A percentile compares a stretch with the other conserved stretches of the same genome.
phyloP scores from a whole-genome alignment of 2,797 vertebrate genomes.

The Eulemur mongoz region DNA sequence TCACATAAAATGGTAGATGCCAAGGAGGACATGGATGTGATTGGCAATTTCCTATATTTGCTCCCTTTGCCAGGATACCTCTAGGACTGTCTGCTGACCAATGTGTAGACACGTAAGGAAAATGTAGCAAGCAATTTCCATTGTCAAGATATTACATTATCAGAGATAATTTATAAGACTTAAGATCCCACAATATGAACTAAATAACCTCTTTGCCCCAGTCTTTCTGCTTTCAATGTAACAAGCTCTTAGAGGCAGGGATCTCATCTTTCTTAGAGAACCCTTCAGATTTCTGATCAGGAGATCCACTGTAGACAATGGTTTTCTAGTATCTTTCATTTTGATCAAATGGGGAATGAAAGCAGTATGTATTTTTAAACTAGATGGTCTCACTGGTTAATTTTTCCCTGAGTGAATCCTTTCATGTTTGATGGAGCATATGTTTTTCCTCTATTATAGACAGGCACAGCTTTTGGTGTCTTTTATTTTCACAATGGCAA shows the following conservation, averaged over 20 bases:
- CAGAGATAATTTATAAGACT: neutral
- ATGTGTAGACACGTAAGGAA: neutral
- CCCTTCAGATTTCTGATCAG: neutral
- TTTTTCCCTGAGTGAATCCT: neutral
- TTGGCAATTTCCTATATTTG: neutral
- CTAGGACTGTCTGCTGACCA: neutral
- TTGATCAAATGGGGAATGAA: slow-evolving; percentile 9
- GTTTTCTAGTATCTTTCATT: neutral
- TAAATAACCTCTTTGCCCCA: neutral
- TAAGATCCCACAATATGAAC: neutral
- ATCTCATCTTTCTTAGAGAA: neutral
- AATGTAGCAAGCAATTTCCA: neutral
- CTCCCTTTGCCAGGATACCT: neutral
- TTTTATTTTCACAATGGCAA: slow-evolving; percentile 54
- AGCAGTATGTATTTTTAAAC: slow-evolving; percentile 34
- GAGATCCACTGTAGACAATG: neutral
- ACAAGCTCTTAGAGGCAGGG: neutral
- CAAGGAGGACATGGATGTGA: neutral
- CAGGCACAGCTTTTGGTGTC: neutral
- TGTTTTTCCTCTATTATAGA: neutral
- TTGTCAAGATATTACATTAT: neutral
- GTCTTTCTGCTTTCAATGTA: neutral
- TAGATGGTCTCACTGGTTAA: neutral
- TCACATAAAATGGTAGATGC: slow-evolving; percentile 5
- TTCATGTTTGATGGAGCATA: neutral